Percentiles rank a stretch among this genome's conserved stretches.
phyloP scores from a whole-genome alignment of 2,797 vertebrate species.

The Margarornis squamiger region DNA sequence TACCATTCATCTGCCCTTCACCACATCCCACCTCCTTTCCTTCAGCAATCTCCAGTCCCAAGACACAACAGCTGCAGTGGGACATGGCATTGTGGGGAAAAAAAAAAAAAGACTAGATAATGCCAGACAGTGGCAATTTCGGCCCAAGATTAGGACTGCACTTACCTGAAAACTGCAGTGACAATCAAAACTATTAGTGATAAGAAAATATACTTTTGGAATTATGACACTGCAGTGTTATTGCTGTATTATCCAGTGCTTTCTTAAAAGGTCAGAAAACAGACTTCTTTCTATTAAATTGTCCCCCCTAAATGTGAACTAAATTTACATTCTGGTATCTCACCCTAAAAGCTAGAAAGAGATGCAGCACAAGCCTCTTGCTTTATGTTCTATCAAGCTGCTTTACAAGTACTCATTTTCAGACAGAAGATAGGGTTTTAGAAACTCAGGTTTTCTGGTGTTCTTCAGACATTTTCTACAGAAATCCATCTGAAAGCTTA shows the following conservation, averaged over 20 bases:
- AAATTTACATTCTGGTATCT: neutral
- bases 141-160: neutral
- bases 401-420: neutral
- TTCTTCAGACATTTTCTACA: neutral
- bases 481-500: neutral
- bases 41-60: neutral
- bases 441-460: neutral
- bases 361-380: accelerated
- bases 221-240: neutral
- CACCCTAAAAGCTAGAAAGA: neutral
- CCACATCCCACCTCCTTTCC: neutral
- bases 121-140: neutral
- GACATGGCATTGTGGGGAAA: neutral
- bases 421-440: neutral
- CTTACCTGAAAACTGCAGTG: neutral
- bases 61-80: neutral
- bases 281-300: neutral
- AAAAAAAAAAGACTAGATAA: neutral
- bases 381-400: neutral
- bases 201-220: neutral
- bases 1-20: neutral
- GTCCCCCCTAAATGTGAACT: neutral
- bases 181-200: neutral
- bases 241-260: neutral
- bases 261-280: neutral